phyloP scores from a whole-genome alignment of 2,888 invertebrate genomes.

The Tachina grossa region DNA sequence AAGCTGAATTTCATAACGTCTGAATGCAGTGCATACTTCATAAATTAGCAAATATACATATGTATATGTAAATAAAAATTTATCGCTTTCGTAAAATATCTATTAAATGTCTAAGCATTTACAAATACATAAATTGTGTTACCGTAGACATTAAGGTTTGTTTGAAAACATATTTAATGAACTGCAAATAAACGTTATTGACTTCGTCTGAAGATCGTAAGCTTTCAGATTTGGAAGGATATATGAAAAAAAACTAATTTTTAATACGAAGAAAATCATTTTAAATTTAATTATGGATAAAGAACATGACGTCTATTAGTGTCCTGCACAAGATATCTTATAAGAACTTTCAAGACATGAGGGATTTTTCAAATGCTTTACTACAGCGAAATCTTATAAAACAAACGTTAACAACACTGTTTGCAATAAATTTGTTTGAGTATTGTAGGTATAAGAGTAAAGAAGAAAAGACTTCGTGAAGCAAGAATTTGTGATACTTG shows the following conservation, averaged over 20 bases:
- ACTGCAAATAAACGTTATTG: not conserved
- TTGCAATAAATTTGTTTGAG: too few species aligned
- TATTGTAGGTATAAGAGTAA: too few species aligned
- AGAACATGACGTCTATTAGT: too few species aligned
- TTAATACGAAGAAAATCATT: not conserved
- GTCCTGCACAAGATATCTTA: too few species aligned
- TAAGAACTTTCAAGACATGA: too few species aligned
- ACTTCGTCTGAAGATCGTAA: not conserved
- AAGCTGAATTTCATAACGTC: not conserved
- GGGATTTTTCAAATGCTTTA: too few species aligned
- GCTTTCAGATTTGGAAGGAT: not conserved
- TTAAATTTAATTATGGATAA: too few species aligned
- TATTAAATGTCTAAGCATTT: not conserved
- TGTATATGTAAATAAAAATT: not conserved
- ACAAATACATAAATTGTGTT: not conserved
- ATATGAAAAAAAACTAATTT: not conserved
- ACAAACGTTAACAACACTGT: too few species aligned
- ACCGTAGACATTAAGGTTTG: not conserved
- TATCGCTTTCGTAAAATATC: slow-evolving; percentile 12
- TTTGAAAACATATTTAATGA: not conserved
- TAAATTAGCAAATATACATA: not conserved
- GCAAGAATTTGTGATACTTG: too few species aligned
- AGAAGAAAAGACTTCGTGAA: too few species aligned
- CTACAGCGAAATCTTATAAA: too few species aligned
- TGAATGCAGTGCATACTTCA: not conserved